A percentile compares a stretch with the other conserved stretches of the same genome.
Evolutionary conservation across 2,797 vertebrate species (phyloP).

Genomic region (Odontamblyopus lacepedii): DNA sequence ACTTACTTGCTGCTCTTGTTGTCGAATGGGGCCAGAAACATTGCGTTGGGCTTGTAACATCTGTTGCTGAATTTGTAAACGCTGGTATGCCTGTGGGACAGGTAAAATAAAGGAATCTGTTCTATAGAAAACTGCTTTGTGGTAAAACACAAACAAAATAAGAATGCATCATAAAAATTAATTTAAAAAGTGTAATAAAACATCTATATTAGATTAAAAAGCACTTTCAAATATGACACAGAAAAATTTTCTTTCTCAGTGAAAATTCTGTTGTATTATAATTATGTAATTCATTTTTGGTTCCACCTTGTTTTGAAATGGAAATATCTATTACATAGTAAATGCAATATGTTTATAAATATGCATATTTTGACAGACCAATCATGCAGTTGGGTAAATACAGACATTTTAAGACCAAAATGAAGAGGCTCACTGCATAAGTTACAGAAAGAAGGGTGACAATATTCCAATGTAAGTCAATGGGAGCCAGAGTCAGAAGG

Average conservation of each 20-base stretch:
- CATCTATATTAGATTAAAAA: background rate
- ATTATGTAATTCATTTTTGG: background rate
- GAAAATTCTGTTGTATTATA: background rate
- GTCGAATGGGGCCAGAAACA: slow-evolving; percentile 97
- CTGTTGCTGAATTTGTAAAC: slow-evolving; percentile 99
- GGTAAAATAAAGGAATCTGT: slow-evolving; percentile 8
- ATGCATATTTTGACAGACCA: background rate
- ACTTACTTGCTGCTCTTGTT: slow-evolving; percentile 99
- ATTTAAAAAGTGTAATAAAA: background rate
- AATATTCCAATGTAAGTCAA: too few species aligned
- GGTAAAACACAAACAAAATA: background rate
- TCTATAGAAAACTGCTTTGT: background rate
- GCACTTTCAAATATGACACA: too few species aligned
- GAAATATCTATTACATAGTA: background rate
- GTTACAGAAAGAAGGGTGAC: too few species aligned
- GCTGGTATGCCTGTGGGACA: slow-evolving; percentile 90
- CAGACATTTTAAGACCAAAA: too few species aligned
- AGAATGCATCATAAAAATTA: background rate
- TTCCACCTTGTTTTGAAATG: background rate
- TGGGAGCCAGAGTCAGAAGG: too few species aligned
- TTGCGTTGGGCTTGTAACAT: slow-evolving; percentile 99
- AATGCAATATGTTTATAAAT: background rate
- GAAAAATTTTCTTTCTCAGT: too few species aligned
- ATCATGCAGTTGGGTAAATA: too few species aligned
- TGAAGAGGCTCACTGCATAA: too few species aligned